Evolutionary conservation across 2,888 invertebrate species (phyloP), one percentile per base, ranked within the genome.

Genomic region (Trilocha varians): DNA sequence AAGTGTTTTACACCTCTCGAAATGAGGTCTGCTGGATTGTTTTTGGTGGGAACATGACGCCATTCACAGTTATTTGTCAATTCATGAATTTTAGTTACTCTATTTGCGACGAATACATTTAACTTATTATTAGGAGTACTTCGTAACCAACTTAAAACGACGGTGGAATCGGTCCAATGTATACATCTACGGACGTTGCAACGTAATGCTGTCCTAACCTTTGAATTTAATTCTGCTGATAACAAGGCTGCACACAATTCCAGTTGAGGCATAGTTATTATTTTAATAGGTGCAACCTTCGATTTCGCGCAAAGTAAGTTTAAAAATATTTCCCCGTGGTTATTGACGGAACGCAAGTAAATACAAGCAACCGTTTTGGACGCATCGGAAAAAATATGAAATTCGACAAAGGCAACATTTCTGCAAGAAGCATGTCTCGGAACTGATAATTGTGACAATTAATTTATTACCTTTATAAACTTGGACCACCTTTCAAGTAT

Each of bases 311-410:
- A 57, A n/a, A 62, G 36, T 9, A 65, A 37, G 2, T 38, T 46
- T 5, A 57, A 47, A 3, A 16, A 45, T 4, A 44, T 36, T 5
- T 44, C 25, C 34, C 39, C 41, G 11, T 42, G 39, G 1, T 3
- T 5, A 13, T 40, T 39, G 8, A 53, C 36, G 0, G 59, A 48
- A 13, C 34, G 39, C 3, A 58, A 25, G 39, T 62, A 65, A 15
- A 64, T 25, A 33, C 60, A 62, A 3, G 59, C 53, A 0, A 59
- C 59, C 1, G 2, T 2, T 13, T 47, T 43, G 0, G 59, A 59
- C 0, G 62, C 56, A 34, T 62, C 62, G 16, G 53, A 49, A 34
- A 64, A 64, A 0, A 45, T 34, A 36, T 62, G 59, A 6, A 66
- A 14, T 43, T 62, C 57, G 4, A 56, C 46, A 2, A 1, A 5